Evolutionary conservation across 2,888 invertebrate genomes (phyloP).

Genomic region (Xylota sylvarum): DNA sequence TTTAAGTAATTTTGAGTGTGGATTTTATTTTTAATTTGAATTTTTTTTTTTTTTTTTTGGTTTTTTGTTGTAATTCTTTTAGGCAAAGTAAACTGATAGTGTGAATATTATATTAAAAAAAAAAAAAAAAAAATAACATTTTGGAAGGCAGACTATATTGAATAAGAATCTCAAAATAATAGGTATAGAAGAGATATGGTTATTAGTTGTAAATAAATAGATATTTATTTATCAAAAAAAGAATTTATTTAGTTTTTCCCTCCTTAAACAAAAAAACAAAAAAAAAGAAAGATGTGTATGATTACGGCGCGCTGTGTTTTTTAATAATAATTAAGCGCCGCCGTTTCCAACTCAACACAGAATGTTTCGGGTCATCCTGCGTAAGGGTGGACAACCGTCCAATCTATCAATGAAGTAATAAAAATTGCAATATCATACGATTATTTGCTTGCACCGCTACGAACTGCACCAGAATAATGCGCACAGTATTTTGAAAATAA

Average conservation of each 20-base stretch:
- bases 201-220: slow-evolving; percentile 17
- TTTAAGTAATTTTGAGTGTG: slow-evolving; percentile 12
- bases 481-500: slow-evolving; percentile 34
- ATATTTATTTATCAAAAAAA: slow-evolving; percentile 16
- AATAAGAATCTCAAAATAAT: slow-evolving; percentile 4
- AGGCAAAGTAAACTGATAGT: slow-evolving; percentile 1
- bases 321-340: no score
- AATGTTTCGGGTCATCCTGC: slow-evolving; percentile 32
- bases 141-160: neutral
- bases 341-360: slow-evolving; percentile 27
- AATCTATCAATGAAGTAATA: slow-evolving; percentile 47
- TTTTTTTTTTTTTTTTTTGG: neutral
- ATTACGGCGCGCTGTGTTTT: slow-evolving; percentile 31
- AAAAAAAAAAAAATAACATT: neutral
- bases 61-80: neutral
- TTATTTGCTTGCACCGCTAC: slow-evolving; percentile 62
- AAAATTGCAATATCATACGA: slow-evolving; percentile 35
- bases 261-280: slow-evolving; percentile 2
- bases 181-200: slow-evolving; percentile 34
- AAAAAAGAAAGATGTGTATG: slow-evolving; percentile 1
- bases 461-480: slow-evolving; percentile 49
- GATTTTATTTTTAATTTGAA: neutral
- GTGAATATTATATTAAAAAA: no score
- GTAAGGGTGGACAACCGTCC: slow-evolving; percentile 29
- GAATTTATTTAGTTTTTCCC: slow-evolving; percentile 8